Base-by-base conservation (phyloP, 1,140 invertebrate genomes). In the Heliconius nattereri region DNA sequence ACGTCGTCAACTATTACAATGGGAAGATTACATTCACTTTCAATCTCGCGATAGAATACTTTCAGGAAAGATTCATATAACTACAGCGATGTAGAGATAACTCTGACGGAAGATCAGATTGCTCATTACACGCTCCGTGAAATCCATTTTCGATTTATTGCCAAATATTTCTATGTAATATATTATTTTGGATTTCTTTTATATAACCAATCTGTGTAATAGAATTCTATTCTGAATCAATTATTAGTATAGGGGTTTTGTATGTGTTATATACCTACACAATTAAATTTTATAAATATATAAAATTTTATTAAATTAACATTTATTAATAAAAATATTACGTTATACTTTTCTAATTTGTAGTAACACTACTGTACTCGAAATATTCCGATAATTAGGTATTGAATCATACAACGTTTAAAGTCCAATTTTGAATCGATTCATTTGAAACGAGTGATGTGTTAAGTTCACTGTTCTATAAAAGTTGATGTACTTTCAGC, bases 31-130 rank as follows among this genome's bases (percentile, higher is more conserved):
- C 54, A 57, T 57, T 57, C 54, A 57, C 54, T 57, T 57, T 57
- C 54, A 57, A 57, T 75, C 19, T 32, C 54, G 37, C 74, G 26
- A 57, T 40, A 57, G 60, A 70, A 75, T 45, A 71, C 23, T 79
- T 71, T 37, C n/a, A n/a, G 60, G 35, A 79, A 74, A 40, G 72
- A 75, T 74, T 78, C 57, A 45, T 23, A 57, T 78, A 78, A 78
- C 72, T 74, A 71, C 73, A 74, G 72, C 74, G 72, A 78, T 72
- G 78, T 78, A 70, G 71, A 78, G 78, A 78, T 78, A 75, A 71
- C 71, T 78, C 75, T 60, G 78, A 78, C 52, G 75, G 72, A 73
- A 57, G 54, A 78, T 66, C 72, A 57, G 78, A 78, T 78, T 75
- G 54, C 75, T 76, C 75, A 76, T 76, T 76, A 76, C 66, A 76